These are phyloP conservation scores for Limnephilus auricula DNA, from an alignment of 2,888 invertebrate species.

Conservation along the genomic window DNA sequence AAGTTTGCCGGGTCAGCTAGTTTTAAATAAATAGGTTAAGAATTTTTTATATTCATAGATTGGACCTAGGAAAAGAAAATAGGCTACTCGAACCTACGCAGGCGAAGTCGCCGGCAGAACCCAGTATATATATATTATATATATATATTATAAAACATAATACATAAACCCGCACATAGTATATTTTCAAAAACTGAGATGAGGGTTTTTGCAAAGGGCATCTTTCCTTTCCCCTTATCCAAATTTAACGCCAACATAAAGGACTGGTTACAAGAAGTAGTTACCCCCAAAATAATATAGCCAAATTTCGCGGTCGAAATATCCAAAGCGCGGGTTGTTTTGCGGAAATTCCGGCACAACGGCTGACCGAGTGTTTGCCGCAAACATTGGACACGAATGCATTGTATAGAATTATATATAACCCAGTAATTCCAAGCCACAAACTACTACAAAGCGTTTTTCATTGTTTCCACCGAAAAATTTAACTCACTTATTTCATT, in stretches of 20 bases:
- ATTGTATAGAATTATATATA: background rate
- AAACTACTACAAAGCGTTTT: background rate
- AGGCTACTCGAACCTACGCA: too few species aligned
- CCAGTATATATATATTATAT: too few species aligned
- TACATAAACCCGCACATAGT: too few species aligned
- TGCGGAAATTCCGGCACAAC: slow-evolving; percentile 13
- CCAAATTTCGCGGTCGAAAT: slow-evolving; percentile 4
- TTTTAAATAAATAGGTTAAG: too few species aligned
- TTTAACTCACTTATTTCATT: background rate
- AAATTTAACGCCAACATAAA: background rate
- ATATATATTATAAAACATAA: too few species aligned
- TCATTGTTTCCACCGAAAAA: background rate
- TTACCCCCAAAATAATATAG: background rate
- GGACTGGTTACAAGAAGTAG: background rate
- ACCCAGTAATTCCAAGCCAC: background rate
- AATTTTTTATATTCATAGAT: too few species aligned
- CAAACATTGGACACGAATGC: slow-evolving; percentile 17
- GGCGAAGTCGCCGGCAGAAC: too few species aligned
- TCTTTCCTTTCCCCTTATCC: background rate
- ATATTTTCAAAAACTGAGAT: too few species aligned
- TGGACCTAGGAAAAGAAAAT: too few species aligned
- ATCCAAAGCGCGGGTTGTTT: slow-evolving; percentile 24
- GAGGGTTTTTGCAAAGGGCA: background rate
- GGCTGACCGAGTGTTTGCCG: slow-evolving; percentile 17
- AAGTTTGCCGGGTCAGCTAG: too few species aligned